Conservation (phyloP, 2,888 invertebrate species). For the Agyllia agylla region DNA sequence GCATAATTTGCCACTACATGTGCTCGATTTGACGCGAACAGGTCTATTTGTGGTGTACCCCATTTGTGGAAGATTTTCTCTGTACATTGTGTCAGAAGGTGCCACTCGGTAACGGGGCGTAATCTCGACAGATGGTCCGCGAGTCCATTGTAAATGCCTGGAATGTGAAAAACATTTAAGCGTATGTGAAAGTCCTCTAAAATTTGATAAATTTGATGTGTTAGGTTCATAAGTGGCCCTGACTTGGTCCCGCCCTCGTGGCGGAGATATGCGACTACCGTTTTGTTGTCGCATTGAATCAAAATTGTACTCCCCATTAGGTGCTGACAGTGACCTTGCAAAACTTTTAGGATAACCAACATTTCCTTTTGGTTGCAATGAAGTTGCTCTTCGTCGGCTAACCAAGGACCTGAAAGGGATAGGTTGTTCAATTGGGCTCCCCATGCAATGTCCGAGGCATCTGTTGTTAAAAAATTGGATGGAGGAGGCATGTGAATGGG, state of each 20-base stretch:
- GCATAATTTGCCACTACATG: background rate
- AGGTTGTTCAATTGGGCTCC: background rate
- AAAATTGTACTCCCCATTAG: background rate
- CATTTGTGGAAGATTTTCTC: background rate
- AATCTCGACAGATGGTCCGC: background rate
- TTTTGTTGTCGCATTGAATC: background rate
- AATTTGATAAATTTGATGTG: background rate
- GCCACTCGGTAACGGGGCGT: background rate
- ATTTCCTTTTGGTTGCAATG: constrained; percentile 9
- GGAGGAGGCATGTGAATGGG: background rate
- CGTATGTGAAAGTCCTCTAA: background rate
- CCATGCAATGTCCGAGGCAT: background rate
- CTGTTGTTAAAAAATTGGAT: background rate
- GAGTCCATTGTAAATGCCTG: background rate
- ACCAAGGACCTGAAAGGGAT: background rate
- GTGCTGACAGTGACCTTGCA: background rate
- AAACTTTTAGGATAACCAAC: background rate
- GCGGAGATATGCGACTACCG: background rate
- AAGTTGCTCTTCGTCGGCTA: background rate
- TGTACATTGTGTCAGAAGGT: background rate
- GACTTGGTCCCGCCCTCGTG: background rate
- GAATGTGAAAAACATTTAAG: background rate
- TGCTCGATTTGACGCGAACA: background rate
- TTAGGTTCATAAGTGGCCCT: background rate
- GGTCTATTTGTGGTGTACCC: background rate